Conservation (phyloP, 2,888 invertebrate species). For the Gandaritis pyraliata region DNA sequence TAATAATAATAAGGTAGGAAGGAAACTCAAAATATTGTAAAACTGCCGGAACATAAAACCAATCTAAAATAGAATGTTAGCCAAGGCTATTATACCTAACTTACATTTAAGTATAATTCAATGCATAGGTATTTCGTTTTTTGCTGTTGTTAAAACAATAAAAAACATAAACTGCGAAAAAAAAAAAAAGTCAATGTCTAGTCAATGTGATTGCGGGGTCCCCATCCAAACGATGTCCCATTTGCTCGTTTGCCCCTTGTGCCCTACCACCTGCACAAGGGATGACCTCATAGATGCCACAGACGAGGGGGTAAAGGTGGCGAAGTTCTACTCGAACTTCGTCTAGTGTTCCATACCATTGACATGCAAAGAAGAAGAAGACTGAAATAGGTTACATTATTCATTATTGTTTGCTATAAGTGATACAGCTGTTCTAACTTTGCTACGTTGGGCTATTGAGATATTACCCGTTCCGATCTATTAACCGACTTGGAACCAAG, state of each 20-base stretch:
- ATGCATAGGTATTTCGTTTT: constrained; percentile 5
- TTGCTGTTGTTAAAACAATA: constrained; percentile 11
- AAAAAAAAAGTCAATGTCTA: too few relatives aligned
- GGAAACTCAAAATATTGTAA: not conserved
- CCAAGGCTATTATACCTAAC: constrained; percentile 4
- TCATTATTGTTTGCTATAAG: too few relatives aligned
- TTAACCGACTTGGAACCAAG: constrained; percentile 50
- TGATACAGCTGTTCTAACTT: constrained; percentile 4
- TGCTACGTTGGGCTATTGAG: constrained; percentile 22
- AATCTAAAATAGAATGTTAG: constrained; percentile 2
- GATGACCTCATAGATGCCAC: too few relatives aligned
- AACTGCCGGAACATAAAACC: constrained; percentile 1
- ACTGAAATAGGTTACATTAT: too few relatives aligned
- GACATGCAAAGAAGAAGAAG: too few relatives aligned
- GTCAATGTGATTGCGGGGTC: too few relatives aligned
- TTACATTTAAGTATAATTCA: not conserved
- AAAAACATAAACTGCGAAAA: constrained; percentile 14
- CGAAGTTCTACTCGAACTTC: too few relatives aligned
- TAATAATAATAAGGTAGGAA: not conserved
- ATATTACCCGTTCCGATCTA: constrained; percentile 55
- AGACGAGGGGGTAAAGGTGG: too few relatives aligned
- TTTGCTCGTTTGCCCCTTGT: too few relatives aligned
- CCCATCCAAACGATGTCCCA: too few relatives aligned
- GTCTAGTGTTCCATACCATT: too few relatives aligned
- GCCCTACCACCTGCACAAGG: too few relatives aligned